Percentiles rank a stretch among this genome's conserved stretches.
Conservation (phyloP, 2,113 vertebrate species). For the Misgurnus anguillicaudatus region DNA sequence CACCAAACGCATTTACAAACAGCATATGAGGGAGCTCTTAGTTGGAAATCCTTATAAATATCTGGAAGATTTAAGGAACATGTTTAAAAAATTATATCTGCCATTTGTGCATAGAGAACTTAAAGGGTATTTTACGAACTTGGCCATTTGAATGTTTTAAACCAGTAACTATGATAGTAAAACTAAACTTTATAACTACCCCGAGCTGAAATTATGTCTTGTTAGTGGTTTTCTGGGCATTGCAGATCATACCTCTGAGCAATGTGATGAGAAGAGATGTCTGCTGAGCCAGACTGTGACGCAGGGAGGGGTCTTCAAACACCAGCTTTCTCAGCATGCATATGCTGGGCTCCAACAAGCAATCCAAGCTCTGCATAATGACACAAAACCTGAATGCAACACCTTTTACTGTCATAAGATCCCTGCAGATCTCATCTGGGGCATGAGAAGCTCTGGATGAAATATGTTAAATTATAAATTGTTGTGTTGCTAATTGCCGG, state of each 20-base stretch:
- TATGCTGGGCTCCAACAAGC: slow-evolving; percentile 80
- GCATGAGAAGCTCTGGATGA: neutral
- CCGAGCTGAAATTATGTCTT: neutral
- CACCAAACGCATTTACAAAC: neutral
- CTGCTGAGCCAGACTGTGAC: slow-evolving; percentile 79
- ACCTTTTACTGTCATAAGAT: neutral
- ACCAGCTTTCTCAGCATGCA: slow-evolving; percentile 85
- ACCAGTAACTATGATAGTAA: neutral
- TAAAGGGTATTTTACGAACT: neutral
- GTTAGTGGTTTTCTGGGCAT: neutral
- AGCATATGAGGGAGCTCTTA: neutral
- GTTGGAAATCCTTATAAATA: neutral
- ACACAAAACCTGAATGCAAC: slow-evolving; percentile 45
- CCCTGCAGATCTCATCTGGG: neutral
- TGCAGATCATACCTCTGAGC: slow-evolving; percentile 80
- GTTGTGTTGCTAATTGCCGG: neutral
- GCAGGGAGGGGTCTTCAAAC: slow-evolving; percentile 80
- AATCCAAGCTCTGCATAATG: slow-evolving; percentile 78
- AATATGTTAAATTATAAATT: neutral
- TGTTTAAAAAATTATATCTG: neutral
- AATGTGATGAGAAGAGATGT: slow-evolving; percentile 79
- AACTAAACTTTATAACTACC: neutral
- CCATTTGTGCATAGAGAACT: slow-evolving; percentile 8
- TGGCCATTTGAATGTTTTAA: neutral
- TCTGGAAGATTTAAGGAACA: neutral